phyloP scores from a whole-genome alignment of 2,797 vertebrate genomes.

The Cossypha caffra region DNA sequence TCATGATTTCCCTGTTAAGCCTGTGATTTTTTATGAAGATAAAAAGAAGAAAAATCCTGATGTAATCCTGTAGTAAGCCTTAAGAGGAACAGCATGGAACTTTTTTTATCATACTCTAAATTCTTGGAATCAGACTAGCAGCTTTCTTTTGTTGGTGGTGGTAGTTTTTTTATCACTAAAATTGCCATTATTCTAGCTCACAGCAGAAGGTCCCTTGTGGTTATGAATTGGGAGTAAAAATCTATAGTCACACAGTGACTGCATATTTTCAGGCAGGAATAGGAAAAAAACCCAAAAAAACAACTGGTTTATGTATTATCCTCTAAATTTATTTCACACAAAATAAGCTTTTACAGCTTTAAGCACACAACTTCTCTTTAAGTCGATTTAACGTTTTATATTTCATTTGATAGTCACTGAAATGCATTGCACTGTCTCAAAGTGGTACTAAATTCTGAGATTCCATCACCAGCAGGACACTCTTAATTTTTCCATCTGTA shows the following conservation, averaged over 20 bases:
- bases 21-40: not conserved
- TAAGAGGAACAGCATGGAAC: not conserved
- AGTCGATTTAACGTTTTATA: constrained; percentile 45
- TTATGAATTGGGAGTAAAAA: constrained; percentile 14
- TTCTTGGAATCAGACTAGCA: not conserved
- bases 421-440: not conserved
- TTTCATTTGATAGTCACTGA: constrained; percentile 17
- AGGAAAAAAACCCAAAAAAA: not conserved
- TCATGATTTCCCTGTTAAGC: not conserved
- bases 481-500: constrained; percentile 53
- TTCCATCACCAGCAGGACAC: not conserved
- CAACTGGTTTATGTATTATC: not conserved
- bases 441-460: constrained; percentile 30
- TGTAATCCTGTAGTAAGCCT: not conserved
- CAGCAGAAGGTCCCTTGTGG: not conserved
- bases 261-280: not conserved
- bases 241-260: not conserved
- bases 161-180: not conserved
- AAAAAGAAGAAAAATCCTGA: not conserved
- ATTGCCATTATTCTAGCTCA: not conserved
- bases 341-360: constrained; percentile 2
- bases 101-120: not conserved
- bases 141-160: not conserved
- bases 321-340: constrained; percentile 34
- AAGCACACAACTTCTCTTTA: constrained; percentile 6